phyloP scores from a whole-genome alignment of 2,113 vertebrate species.

The Rhineura floridana region DNA sequence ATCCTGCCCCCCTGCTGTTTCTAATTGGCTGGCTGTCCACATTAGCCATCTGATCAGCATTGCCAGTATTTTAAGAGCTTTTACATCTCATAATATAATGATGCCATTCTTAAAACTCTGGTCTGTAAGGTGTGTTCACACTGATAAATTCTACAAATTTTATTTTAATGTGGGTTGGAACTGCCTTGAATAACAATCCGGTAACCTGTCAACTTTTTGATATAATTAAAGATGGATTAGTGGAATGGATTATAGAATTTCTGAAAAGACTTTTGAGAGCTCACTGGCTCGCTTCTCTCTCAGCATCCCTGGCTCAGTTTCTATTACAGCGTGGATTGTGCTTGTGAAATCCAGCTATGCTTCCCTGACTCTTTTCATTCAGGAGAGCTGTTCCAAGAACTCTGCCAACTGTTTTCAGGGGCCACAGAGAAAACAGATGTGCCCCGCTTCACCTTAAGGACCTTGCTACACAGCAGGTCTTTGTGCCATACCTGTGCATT shows the following conservation, averaged over 20 bases:
- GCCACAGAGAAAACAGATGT: neutral
- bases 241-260: constrained; percentile 55
- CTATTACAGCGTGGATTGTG: fast-evolving
- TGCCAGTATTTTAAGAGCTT: neutral
- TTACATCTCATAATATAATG: constrained; percentile 36
- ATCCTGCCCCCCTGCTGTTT: neutral
- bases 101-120: constrained; percentile 47
- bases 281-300: constrained; percentile 22
- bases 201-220: constrained; percentile 45
- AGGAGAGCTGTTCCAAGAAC: fast-evolving
- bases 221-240: constrained; percentile 66
- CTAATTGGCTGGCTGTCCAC: neutral
- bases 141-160: constrained; percentile 53
- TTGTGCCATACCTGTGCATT: neutral
- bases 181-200: constrained; percentile 54
- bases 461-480: neutral
- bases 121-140: constrained; percentile 49
- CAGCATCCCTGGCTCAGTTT: neutral
- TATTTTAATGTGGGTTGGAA: constrained; percentile 52
- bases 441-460: neutral
- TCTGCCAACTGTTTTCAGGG: neutral
- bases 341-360: fast-evolving
- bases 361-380: neutral
- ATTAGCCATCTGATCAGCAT: neutral
- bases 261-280: constrained; percentile 38